Conservation (phyloP, 1,140 invertebrate genomes). For the Drosophila hydei region DNA sequence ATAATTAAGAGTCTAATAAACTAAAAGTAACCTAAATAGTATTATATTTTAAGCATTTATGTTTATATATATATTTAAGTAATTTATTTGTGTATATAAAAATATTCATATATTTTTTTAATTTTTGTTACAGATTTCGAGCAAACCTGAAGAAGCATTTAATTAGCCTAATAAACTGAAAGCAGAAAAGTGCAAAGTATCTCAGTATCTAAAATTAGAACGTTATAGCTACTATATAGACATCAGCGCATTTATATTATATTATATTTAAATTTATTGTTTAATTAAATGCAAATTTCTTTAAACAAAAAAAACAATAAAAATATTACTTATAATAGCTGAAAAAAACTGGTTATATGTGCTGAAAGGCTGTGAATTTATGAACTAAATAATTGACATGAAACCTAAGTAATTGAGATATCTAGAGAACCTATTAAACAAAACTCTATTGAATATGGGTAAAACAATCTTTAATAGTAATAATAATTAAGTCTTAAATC, state of each 20-base stretch:
- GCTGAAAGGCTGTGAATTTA: neutral
- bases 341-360: neutral
- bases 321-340: neutral
- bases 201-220: conserved; percentile 7
- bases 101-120: no score
- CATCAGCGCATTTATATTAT: neutral
- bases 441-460: no score
- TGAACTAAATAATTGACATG: neutral
- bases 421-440: neutral
- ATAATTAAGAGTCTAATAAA: no score
- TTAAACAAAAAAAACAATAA: neutral
- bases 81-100: no score
- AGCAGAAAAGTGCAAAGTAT: neutral
- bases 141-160: no score
- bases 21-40: no score
- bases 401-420: neutral
- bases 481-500: no score
- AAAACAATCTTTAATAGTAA: no score
- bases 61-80: no score
- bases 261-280: conserved; percentile 6
- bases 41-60: no score
- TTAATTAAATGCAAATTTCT: neutral
- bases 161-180: conserved; percentile 3
- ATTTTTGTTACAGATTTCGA: no score
- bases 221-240: no score